These are phyloP conservation scores for Cheilinus undulatus DNA, from an alignment of 2,113 vertebrate genomes.

Conservation along the genomic window DNA sequence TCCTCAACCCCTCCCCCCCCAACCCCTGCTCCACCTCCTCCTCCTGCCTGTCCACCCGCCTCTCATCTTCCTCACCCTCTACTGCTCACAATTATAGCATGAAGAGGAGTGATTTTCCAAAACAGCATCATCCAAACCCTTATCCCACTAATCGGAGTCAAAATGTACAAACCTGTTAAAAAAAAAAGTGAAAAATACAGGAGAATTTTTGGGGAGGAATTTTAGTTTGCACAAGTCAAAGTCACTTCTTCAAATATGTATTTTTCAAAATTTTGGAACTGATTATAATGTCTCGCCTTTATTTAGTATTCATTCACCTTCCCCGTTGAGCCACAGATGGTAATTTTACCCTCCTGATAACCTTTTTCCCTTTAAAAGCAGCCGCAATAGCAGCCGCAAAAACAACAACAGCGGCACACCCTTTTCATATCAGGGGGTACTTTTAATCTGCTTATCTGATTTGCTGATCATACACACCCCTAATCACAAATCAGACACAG, in stretches of 20 bases:
- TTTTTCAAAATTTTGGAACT: not conserved
- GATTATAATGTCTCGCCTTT: slow-evolving; percentile 2
- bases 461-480: slow-evolving; percentile 40
- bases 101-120: slow-evolving; percentile 65
- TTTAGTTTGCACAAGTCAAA: slow-evolving; percentile 21
- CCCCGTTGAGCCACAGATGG: slow-evolving; percentile 27
- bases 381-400: slow-evolving; percentile 15
- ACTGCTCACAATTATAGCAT: slow-evolving; percentile 69
- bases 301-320: slow-evolving; percentile 7
- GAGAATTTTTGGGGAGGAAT: not conserved
- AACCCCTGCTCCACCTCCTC: slow-evolving; percentile 3
- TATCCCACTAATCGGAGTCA: slow-evolving; percentile 30
- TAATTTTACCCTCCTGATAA: slow-evolving; percentile 32
- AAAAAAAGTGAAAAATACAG: slow-evolving; percentile 2
- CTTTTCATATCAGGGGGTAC: slow-evolving; percentile 41
- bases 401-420: slow-evolving; percentile 30
- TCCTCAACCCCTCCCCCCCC: slow-evolving; percentile 14
- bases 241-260: not conserved
- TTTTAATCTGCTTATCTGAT: slow-evolving; percentile 71
- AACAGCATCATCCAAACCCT: slow-evolving; percentile 45
- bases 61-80: slow-evolving; percentile 72
- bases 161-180: slow-evolving; percentile 46
- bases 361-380: slow-evolving; percentile 35
- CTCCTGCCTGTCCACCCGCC: slow-evolving; percentile 53
- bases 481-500: slow-evolving; percentile 53